Evolutionary conservation across 2,797 vertebrate species (phyloP).

Genomic region (Cirrhinus molitorella): DNA sequence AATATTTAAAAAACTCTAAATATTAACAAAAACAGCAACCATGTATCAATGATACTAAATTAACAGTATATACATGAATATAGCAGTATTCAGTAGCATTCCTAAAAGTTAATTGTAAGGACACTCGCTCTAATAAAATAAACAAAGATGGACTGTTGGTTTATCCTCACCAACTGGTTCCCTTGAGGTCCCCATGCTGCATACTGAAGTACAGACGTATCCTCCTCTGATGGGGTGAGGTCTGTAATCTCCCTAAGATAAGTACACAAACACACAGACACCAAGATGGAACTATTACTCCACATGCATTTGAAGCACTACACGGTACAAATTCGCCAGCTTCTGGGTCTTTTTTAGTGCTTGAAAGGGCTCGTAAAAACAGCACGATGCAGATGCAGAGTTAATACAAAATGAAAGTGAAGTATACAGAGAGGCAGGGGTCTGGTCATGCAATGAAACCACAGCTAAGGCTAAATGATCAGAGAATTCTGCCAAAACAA

Average conservation of each 20-base stretch:
- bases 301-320: slow-evolving; percentile 7
- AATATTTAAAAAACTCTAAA: no score
- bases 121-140: not conserved
- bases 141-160: not conserved
- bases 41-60: not conserved
- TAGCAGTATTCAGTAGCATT: not conserved
- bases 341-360: slow-evolving; percentile 53
- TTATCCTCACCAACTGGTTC: slow-evolving; percentile 81
- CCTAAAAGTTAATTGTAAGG: not conserved
- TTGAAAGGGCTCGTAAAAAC: slow-evolving; percentile 56
- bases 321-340: slow-evolving; percentile 63
- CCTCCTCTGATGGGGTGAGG: slow-evolving; percentile 72
- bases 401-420: slow-evolving; percentile 44
- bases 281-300: slow-evolving; percentile 58
- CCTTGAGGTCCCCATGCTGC: slow-evolving; percentile 84
- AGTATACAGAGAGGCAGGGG: slow-evolving; percentile 60
- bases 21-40: not conserved
- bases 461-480: slow-evolving; percentile 41
- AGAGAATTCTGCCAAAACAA: slow-evolving; percentile 58
- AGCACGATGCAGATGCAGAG: slow-evolving; percentile 75
- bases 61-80: not conserved
- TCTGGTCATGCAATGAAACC: slow-evolving; percentile 74
- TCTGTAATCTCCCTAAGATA: slow-evolving; percentile 78
- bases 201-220: slow-evolving; percentile 75
- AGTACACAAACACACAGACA: slow-evolving; percentile 64